phyloP scores from a whole-genome alignment of 2,797 vertebrate genomes.

The Triplophysa yarkandensis region DNA sequence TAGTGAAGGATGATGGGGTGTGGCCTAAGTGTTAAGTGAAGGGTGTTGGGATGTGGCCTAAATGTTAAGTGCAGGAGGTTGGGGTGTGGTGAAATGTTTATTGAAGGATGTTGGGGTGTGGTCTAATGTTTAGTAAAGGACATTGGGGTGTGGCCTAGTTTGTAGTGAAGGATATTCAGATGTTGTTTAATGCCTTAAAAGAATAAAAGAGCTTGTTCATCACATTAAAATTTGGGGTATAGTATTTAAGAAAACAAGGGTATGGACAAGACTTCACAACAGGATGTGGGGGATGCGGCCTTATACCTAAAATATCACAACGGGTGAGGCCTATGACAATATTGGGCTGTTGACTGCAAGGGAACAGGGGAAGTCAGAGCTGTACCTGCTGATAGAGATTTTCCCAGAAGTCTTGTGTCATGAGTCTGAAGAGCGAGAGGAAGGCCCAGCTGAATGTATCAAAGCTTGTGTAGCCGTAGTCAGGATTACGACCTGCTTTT shows the following conservation, averaged over 20 bases:
- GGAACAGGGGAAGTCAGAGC: not conserved
- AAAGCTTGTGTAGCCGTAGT: conserved; percentile 97
- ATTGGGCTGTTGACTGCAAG: not conserved
- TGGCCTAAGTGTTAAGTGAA: too few relatives aligned
- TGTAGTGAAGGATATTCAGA: too few relatives aligned
- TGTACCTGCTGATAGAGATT: conserved; percentile 95
- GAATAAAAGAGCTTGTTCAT: too few relatives aligned
- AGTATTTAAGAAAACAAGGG: not conserved
- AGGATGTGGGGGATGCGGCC: not conserved
- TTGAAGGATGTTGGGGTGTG: not conserved
- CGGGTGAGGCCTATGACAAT: too few relatives aligned
- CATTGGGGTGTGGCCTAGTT: too few relatives aligned
- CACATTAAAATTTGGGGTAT: too few relatives aligned
- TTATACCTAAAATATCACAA: not conserved
- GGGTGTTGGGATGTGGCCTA: too few relatives aligned
- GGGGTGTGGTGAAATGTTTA: too few relatives aligned
- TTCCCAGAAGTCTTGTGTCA: conserved; percentile 99
- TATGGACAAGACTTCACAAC: not conserved
- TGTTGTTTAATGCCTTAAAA: too few relatives aligned
- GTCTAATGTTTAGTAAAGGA: too few relatives aligned
- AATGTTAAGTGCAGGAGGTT: too few relatives aligned
- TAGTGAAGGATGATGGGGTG: too few relatives aligned
- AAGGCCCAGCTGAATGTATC: conserved; percentile 98
- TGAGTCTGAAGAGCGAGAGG: conserved; percentile 94
- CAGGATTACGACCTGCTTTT: conserved; percentile 91